Evolutionary conservation across 2,113 vertebrate genomes (phyloP).

Genomic region (Podilymbus podiceps): DNA sequence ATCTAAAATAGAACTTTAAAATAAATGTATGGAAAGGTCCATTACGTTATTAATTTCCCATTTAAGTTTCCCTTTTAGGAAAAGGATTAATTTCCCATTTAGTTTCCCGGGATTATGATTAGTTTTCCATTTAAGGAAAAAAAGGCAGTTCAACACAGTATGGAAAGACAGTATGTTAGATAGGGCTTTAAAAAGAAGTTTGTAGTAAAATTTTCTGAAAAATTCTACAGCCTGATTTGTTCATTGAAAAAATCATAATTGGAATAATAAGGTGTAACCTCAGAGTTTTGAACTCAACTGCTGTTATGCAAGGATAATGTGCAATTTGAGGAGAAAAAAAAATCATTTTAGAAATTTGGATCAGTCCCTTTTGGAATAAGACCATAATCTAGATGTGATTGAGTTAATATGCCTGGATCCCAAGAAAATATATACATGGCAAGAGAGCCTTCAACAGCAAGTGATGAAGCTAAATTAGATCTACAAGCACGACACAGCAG

Average conservation of each 20-base stretch:
- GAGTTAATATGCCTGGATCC: neutral
- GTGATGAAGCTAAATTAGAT: neutral
- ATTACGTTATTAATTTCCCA: neutral
- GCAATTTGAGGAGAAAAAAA: neutral
- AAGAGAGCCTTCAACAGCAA: neutral
- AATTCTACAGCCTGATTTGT: neutral
- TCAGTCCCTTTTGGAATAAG: neutral
- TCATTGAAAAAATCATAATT: neutral
- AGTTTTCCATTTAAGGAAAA: neutral
- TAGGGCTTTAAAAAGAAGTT: neutral
- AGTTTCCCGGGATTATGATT: neutral
- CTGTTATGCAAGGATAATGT: neutral
- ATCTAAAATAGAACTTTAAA: neutral
- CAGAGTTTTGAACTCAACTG: neutral
- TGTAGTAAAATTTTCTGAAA: neutral
- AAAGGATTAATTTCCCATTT: no score
- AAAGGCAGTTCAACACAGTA: neutral
- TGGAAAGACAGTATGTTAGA: neutral
- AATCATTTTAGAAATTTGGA: neutral
- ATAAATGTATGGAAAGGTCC: neutral
- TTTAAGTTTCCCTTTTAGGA: no score
- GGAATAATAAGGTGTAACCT: neutral
- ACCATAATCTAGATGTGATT: neutral
- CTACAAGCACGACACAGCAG: neutral
- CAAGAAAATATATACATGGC: neutral